phyloP scores from a whole-genome alignment of 1,140 invertebrate species.

The Drosophila murphyi region DNA sequence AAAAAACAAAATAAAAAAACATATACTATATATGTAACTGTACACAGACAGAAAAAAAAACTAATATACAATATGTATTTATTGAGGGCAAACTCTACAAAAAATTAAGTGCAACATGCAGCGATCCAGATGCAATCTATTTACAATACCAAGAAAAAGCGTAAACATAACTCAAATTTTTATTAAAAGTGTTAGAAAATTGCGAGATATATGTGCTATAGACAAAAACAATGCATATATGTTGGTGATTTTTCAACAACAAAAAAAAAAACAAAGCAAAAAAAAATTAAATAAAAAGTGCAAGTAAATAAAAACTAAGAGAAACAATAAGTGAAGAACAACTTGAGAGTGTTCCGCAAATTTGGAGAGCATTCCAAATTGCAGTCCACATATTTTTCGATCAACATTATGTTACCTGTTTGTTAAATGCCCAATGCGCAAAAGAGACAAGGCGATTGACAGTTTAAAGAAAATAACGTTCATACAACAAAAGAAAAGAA shows the following conservation, averaged over 20 bases:
- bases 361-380: slow-evolving; percentile 27
- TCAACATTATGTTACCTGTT: slow-evolving; percentile 66
- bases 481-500: slow-evolving; percentile 33
- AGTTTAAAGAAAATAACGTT: slow-evolving; percentile 40
- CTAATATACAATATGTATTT: slow-evolving; percentile 54
- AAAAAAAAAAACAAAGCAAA: background rate
- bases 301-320: background rate
- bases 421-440: slow-evolving; percentile 51
- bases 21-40: background rate
- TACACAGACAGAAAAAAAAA: slow-evolving; percentile 13
- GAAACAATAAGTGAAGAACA: slow-evolving; percentile 4
- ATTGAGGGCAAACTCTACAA: slow-evolving; percentile 62
- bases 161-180: slow-evolving; percentile 15
- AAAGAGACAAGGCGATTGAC: slow-evolving; percentile 37
- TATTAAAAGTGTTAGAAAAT: slow-evolving; percentile 7
- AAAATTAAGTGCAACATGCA: slow-evolving; percentile 28
- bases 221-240: slow-evolving; percentile 8
- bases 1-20: slow-evolving; percentile 27
- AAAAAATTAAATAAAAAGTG: slow-evolving; percentile 4
- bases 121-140: slow-evolving; percentile 71
- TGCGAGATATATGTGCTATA: background rate
- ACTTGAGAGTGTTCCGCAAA: slow-evolving; percentile 18
- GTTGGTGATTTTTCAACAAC: slow-evolving; percentile 25
- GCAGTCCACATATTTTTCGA: slow-evolving; percentile 74
- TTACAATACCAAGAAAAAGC: slow-evolving; percentile 51